phyloP scores from a whole-genome alignment of 1,140 invertebrate genomes.

The Brachionus paranguensis region DNA sequence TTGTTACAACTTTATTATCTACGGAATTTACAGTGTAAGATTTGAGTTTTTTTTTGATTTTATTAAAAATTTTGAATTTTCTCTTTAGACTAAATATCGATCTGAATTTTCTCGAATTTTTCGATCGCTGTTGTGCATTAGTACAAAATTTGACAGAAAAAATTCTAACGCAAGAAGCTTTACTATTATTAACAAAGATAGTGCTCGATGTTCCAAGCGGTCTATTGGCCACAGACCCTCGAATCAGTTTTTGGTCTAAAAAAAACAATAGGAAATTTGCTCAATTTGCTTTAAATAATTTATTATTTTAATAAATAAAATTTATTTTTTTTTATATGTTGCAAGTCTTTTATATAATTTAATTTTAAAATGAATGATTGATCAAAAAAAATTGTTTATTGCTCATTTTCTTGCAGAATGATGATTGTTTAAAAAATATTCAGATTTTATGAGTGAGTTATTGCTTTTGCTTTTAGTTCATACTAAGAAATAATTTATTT shows the following conservation, averaged over 20 bases:
- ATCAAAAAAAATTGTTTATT: too few relatives aligned
- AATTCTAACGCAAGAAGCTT: neutral
- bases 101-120: neutral
- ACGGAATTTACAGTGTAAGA: constrained; percentile 75
- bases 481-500: too few relatives aligned
- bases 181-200: neutral
- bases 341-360: too few relatives aligned
- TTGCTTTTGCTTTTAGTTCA: too few relatives aligned
- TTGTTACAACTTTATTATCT: constrained; percentile 77
- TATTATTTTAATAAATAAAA: too few relatives aligned
- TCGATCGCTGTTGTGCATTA: neutral
- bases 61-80: neutral
- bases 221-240: neutral
- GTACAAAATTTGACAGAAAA: neutral
- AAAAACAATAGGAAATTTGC: neutral
- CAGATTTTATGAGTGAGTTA: too few relatives aligned
- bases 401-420: too few relatives aligned
- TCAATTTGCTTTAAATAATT: neutral
- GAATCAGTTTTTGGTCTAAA: neutral
- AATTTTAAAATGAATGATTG: too few relatives aligned
- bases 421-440: too few relatives aligned
- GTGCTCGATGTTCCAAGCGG: neutral
- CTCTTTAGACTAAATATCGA: neutral
- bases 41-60: neutral
- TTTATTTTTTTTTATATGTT: too few relatives aligned